Percentiles rank a stretch among this genome's conserved stretches.
These are phyloP conservation scores for Hippopotamus amphibius DNA, from an alignment of 2,113 vertebrate genomes.

Conservation along the genomic window DNA sequence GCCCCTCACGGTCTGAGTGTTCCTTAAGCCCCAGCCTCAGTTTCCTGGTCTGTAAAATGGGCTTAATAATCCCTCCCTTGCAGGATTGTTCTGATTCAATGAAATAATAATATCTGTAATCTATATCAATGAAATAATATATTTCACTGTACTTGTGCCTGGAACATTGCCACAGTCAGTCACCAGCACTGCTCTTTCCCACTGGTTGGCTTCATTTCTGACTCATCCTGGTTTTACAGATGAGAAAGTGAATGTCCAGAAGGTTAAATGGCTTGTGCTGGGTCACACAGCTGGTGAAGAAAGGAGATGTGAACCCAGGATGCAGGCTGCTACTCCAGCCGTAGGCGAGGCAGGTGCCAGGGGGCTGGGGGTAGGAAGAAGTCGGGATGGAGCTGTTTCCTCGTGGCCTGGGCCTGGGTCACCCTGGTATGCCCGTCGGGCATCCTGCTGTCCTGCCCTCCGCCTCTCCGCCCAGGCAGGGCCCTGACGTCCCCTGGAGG, in stretches of 20 bases:
- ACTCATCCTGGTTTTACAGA: background rate
- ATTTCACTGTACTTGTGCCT: background rate
- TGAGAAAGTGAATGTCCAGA: background rate
- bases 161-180: fast-evolving
- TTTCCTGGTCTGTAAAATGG: constrained; percentile 37
- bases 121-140: background rate
- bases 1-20: background rate
- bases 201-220: background rate
- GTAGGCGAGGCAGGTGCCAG: background rate
- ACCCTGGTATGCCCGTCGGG: background rate
- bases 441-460: background rate
- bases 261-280: background rate
- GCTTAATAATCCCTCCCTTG: background rate
- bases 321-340: background rate
- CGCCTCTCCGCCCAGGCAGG: background rate
- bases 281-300: background rate
- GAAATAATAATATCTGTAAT: background rate
- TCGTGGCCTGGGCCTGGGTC: background rate
- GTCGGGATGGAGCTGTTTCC: background rate
- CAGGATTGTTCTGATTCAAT: background rate
- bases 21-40: background rate
- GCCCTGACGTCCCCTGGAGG: fast-evolving
- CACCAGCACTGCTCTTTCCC: background rate
- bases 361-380: background rate
- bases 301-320: background rate